Evolutionary conservation across 92 coral and sea anemone species (phyloP).

Genomic region (Porites cylindrica): DNA sequence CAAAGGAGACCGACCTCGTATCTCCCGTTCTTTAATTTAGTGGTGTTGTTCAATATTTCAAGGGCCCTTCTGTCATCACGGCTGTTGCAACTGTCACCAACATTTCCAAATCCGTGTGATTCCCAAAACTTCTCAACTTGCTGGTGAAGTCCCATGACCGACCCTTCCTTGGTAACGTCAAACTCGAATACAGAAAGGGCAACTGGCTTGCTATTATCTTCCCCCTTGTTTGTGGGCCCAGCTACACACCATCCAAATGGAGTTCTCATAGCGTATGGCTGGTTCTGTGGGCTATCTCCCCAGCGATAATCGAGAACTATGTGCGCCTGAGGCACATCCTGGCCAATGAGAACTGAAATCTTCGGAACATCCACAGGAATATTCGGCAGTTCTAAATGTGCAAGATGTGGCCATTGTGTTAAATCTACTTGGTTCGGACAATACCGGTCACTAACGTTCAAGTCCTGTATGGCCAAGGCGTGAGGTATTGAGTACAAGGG

Average conservation of each 20-base stretch:
- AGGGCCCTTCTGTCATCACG: conserved; percentile 58
- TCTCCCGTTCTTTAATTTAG: too few relatives aligned
- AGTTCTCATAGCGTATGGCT: conserved; percentile 65
- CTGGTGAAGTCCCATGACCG: conserved; percentile 33
- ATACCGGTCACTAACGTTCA: conserved; percentile 58
- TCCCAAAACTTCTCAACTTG: conserved; percentile 71
- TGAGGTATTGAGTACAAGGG: too few relatives aligned
- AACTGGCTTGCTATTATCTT: conserved; percentile 42
- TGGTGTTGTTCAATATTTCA: conserved; percentile 36
- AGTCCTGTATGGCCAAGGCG: conserved; percentile 42
- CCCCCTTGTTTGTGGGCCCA: conserved; percentile 52
- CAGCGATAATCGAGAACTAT: conserved; percentile 63
- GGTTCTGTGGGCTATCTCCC: conserved; percentile 61
- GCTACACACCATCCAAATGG: conserved; percentile 77
- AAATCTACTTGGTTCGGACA: conserved; percentile 58
- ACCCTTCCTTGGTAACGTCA: conserved; percentile 23
- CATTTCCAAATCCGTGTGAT: neutral
- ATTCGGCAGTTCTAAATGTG: conserved; percentile 43
- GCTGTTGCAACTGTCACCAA: conserved; percentile 36
- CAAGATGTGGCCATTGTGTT: conserved; percentile 59
- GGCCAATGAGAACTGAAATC: conserved; percentile 62
- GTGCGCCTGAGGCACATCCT: conserved; percentile 76
- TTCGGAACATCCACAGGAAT: conserved; percentile 31
- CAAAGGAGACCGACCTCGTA: too few relatives aligned
- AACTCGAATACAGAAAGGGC: conserved; percentile 47